Conservation (phyloP, 1,140 invertebrate species). For the Drosophila punjabiensis region DNA sequence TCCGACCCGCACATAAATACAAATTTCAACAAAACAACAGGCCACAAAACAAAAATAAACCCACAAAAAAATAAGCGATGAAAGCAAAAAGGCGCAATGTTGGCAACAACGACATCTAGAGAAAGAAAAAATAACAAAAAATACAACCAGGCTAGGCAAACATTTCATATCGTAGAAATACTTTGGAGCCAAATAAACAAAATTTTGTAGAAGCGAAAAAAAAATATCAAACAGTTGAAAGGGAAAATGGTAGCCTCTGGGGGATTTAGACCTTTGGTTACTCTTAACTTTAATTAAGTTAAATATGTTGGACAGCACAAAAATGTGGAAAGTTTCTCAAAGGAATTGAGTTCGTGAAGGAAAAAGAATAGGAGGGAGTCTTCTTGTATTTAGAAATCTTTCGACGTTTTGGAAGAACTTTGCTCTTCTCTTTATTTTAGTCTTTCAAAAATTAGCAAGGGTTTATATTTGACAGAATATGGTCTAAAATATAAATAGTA, state of each 20-base stretch:
- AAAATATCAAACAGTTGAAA: constrained; percentile 49
- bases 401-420: no score
- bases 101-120: constrained; percentile 46
- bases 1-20: constrained; percentile 73
- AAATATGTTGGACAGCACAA: neutral
- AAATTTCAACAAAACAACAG: constrained; percentile 76
- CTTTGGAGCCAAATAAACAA: constrained; percentile 73
- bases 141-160: constrained; percentile 46
- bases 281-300: constrained; percentile 17
- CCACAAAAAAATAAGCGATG: constrained; percentile 61
- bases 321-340: neutral
- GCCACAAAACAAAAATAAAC: constrained; percentile 59
- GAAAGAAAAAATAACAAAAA: constrained; percentile 12
- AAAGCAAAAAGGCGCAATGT: constrained; percentile 74
- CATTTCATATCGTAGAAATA: constrained; percentile 77
- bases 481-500: neutral
- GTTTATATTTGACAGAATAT: neutral
- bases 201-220: constrained; percentile 37
- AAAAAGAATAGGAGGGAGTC: no score
- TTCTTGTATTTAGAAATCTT: no score
- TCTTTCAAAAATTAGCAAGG: neutral
- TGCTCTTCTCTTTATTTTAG: neutral
- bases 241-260: constrained; percentile 21
- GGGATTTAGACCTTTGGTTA: constrained; percentile 22
- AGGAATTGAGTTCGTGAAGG: neutral